phyloP scores from a whole-genome alignment of 2,797 vertebrate species.

The Enoplosus armatus region DNA sequence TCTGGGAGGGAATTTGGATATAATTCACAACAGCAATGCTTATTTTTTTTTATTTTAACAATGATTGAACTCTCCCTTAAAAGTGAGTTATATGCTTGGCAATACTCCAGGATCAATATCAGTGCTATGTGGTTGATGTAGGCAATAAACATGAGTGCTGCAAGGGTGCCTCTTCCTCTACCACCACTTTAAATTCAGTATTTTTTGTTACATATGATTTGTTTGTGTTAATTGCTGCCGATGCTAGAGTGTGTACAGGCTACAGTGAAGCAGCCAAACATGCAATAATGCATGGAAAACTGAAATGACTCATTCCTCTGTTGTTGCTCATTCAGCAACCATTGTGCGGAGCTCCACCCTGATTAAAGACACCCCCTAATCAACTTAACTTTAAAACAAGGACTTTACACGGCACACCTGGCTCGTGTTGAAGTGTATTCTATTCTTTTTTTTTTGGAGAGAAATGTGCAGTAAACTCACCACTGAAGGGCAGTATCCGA shows the following conservation, averaged over 20 bases:
- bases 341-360: constrained; percentile 24
- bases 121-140: constrained; percentile 55
- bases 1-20: constrained; percentile 14
- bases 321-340: not conserved
- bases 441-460: not conserved
- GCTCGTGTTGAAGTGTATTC: constrained; percentile 21
- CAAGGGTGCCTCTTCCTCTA: constrained; percentile 23
- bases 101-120: constrained; percentile 60
- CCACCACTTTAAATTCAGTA: constrained; percentile 17
- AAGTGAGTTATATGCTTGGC: constrained; percentile 66
- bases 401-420: not conserved
- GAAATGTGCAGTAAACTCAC: constrained; percentile 79
- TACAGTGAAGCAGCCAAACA: constrained; percentile 9
- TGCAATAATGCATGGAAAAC: constrained; percentile 6
- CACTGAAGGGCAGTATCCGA: constrained; percentile 90
- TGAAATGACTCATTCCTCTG: constrained; percentile 41
- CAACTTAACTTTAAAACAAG: constrained; percentile 35
- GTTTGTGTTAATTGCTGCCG: not conserved
- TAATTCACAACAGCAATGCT: constrained; percentile 21
- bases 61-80: constrained; percentile 50
- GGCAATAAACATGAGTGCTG: constrained; percentile 65
- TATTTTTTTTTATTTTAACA: constrained; percentile 16
- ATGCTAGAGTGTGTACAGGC: not conserved
- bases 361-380: not conserved
- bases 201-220: not conserved